These are phyloP conservation scores for Sweltsa coloradensis DNA, from an alignment of 1,140 invertebrate genomes.

Conservation along the genomic window DNA sequence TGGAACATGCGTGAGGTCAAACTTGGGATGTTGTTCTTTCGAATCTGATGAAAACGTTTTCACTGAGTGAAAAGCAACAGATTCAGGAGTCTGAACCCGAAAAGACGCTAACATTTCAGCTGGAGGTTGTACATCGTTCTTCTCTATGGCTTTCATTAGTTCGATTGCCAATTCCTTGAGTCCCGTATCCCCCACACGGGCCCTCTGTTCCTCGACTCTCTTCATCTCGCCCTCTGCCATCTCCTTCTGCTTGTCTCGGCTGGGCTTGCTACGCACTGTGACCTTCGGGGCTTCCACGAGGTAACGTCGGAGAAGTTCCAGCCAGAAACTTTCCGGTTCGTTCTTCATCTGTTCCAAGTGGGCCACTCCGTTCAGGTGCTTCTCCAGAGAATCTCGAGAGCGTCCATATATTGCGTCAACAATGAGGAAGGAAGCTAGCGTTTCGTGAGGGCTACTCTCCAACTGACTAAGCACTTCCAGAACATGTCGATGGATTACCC, in stretches of 20 bases:
- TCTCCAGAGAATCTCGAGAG: constrained; percentile 54
- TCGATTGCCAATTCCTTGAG: constrained; percentile 45
- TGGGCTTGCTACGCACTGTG: constrained; percentile 40
- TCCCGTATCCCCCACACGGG: constrained; percentile 50
- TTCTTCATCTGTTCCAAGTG: constrained; percentile 45
- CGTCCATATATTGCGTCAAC: constrained; percentile 72
- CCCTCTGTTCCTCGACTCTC: constrained; percentile 48
- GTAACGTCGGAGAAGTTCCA: constrained; percentile 52
- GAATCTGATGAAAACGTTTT: constrained; percentile 38
- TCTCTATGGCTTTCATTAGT: constrained; percentile 52
- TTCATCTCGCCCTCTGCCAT: constrained; percentile 51
- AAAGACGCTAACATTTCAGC: constrained; percentile 50
- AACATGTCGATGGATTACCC: constrained; percentile 57
- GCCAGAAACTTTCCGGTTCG: constrained; percentile 58
- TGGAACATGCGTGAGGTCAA: constrained; percentile 51
- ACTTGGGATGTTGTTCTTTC: constrained; percentile 36
- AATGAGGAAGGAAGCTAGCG: constrained; percentile 61
- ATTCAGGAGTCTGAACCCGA: constrained; percentile 51
- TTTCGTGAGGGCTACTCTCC: constrained; percentile 63
- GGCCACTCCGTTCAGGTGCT: constrained; percentile 57
- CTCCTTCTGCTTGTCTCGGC: constrained; percentile 39
- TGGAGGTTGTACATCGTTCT: constrained; percentile 59
- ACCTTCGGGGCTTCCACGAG: constrained; percentile 46
- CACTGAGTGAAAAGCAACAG: constrained; percentile 55
- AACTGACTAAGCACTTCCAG: constrained; percentile 55